Evolutionary conservation across 1,140 invertebrate genomes (phyloP).

Genomic region (Tribolium madens): DNA sequence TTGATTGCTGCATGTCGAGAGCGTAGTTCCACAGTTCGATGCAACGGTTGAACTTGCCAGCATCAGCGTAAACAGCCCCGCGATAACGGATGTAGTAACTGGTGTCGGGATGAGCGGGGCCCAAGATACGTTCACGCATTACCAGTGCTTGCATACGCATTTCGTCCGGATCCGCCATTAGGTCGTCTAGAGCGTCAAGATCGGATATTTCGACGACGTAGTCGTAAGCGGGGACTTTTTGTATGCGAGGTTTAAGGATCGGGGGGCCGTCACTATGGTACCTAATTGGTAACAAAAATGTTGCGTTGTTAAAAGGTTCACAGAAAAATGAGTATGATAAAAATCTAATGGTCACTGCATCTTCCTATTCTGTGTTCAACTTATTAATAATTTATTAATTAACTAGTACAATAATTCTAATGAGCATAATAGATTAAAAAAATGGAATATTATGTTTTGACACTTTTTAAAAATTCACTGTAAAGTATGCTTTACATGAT

Average conservation of each 20-base stretch:
- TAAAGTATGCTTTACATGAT: no score
- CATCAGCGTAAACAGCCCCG: conserved; percentile 95
- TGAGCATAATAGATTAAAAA: no score
- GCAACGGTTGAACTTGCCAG: conserved; percentile 92
- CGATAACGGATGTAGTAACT: conserved; percentile 95
- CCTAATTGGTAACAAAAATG: conserved; percentile 66
- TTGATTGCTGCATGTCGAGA: conserved; percentile 95
- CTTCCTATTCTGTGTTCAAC: no score
- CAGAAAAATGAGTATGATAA: no score
- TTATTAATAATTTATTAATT: no score
- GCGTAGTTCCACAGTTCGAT: conserved; percentile 96
- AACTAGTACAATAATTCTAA: no score
- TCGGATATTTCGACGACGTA: conserved; percentile 85
- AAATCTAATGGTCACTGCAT: no score
- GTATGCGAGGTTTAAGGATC: conserved; percentile 59
- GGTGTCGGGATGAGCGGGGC: conserved; percentile 94
- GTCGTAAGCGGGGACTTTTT: conserved; percentile 87
- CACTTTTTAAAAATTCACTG: no score
- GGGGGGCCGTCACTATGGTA: conserved; percentile 70
- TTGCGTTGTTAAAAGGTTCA: no score
- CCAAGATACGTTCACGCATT: conserved; percentile 92
- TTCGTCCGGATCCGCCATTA: conserved; percentile 92
- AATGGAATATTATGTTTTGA: no score
- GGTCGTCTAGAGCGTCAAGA: conserved; percentile 83
- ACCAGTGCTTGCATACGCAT: conserved; percentile 97